These are phyloP conservation scores for Todiramphus saurophagus DNA, from an alignment of 2,113 vertebrate species.

Conservation along the genomic window DNA sequence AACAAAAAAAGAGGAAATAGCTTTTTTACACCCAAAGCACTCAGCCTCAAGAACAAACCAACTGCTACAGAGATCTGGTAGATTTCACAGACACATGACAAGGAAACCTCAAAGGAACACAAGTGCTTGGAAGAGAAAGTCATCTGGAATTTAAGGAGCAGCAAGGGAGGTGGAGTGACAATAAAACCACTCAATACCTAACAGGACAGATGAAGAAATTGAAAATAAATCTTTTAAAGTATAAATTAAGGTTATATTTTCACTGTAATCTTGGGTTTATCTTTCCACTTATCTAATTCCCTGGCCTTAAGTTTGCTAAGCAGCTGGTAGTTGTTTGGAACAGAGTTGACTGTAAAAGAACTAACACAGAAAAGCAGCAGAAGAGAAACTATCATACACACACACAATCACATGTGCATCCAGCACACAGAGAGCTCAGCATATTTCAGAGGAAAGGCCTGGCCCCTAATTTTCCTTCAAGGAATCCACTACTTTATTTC, in stretches of 20 bases:
- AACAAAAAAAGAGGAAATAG: background rate
- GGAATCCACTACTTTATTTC: background rate
- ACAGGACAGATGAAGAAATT: background rate
- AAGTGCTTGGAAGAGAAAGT: background rate
- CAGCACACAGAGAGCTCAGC: background rate
- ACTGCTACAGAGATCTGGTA: background rate
- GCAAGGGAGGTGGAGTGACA: background rate
- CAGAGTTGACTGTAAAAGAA: background rate
- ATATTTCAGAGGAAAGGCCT: background rate
- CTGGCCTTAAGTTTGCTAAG: background rate
- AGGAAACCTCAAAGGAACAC: background rate
- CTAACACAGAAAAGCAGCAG: background rate
- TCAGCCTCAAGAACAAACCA: background rate
- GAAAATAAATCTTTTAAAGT: background rate
- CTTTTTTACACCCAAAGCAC: background rate
- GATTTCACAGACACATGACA: background rate
- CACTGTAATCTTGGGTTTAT: background rate
- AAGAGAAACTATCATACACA: background rate
- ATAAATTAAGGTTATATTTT: background rate
- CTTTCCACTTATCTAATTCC: background rate
- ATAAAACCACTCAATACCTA: background rate
- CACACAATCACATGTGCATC: background rate
- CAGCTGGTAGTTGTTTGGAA: background rate
- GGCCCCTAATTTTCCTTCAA: background rate
- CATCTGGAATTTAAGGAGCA: background rate